Base-by-base conservation (phyloP, 2,797 vertebrate genomes). In the Nyctalus aviator region DNA sequence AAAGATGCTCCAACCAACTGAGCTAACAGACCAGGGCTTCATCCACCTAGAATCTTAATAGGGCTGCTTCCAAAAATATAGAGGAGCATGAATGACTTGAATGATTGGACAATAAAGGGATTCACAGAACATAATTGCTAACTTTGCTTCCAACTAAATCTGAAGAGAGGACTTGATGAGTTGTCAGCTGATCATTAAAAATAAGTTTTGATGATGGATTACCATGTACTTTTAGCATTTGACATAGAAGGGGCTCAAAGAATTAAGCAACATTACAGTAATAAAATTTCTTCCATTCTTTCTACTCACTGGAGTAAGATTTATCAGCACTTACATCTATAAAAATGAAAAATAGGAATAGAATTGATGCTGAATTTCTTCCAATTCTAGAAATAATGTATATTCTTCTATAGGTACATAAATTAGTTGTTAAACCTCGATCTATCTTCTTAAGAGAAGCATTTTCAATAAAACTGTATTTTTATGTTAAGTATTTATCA, bases 351-450 rank as follows among this genome's bases (percentile, higher is more conserved):
- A 92, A 64, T 41, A 76, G 27, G 21, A 57, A 53, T 64, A 64
- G n/a, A 57, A 94, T 88, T 86, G 8, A 73, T 90, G n/a, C 15
- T 84, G 76, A 88, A 90, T 77, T 2, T 25, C 88, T 94, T 71
- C 32, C 53, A 94, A 92, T 85, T 90, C 17, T 62, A 76, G 64
- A 92, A 94, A 66, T 79, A 86, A 87, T 78, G 50, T 83, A 25
- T 86, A 55, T 85, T 69, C 18, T 78, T 75, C 44, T 86, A 14
- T 23, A 84, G 25, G n/a, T 95, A 48, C 14, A 37, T 59, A 79
- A 64, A 79, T 92, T 86, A 84, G 25, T 84, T 53, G 8, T 41
- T 91, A 92, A 93, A 50, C 14, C 3, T 21, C 21, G 46, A 87
- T 85, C 14, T 32, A 17, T 77, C 50, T 92, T 73, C 85, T 73